phyloP scores from a whole-genome alignment of 1,140 invertebrate species.

The Bombus balteatus region DNA sequence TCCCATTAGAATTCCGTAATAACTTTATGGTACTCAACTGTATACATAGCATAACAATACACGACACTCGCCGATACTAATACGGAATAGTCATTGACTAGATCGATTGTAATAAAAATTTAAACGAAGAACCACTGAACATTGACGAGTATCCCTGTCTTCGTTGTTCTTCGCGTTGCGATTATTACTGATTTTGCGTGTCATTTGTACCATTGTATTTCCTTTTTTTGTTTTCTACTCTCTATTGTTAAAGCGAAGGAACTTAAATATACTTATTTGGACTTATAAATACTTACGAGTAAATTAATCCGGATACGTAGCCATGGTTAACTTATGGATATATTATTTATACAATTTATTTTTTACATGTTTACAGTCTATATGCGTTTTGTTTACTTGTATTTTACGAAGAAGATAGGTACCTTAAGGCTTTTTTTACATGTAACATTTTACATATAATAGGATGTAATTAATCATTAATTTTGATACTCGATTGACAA shows the following conservation, averaged over 20 bases:
- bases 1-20: not conserved
- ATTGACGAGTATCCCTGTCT: not conserved
- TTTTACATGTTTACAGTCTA: no score
- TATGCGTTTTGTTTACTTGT: no score
- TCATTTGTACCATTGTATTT: slow-evolving; percentile 15
- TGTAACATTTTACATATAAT: no score
- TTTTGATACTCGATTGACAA: no score
- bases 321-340: not conserved
- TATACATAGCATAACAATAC: no score
- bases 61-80: not conserved
- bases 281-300: not conserved
- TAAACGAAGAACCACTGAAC: not conserved
- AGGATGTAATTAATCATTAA: no score
- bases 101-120: no score
- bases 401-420: no score
- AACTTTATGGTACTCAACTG: not conserved
- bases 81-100: not conserved
- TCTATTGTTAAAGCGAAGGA: not conserved
- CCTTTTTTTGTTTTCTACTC: not conserved
- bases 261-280: not conserved
- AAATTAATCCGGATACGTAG: no score
- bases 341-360: not conserved
- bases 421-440: no score
- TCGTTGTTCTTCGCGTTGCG: not conserved
- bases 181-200: slow-evolving; percentile 32